Base-by-base conservation (phyloP, 2,797 vertebrate genomes). In the Lophotriccus pileatus region DNA sequence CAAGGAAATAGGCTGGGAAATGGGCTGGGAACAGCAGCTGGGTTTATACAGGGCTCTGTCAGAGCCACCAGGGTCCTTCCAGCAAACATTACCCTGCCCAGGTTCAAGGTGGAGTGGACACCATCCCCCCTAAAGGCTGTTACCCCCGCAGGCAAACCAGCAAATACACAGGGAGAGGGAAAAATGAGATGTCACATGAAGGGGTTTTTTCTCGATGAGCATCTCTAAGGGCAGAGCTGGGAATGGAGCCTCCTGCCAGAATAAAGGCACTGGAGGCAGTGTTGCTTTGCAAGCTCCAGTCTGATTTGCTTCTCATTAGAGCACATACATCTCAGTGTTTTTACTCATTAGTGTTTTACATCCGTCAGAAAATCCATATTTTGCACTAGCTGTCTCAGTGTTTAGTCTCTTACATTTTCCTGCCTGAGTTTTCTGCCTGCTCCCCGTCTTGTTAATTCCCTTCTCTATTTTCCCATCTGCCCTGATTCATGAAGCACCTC, bases 261-360 rank as follows among this genome's bases (percentile, higher is more conserved):
- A 69, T 58, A 34, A 87, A 86, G 81, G 67, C 58, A 36, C 66
- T 37, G 59, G 27, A 49, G 32, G 56, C 69, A 81, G 67, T 21
- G 25, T 4, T 28, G 68, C 77, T 72, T 66, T 89, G 50, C 79
- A 84, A 64, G 47, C 39, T 70, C 23, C 22, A 15, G 39, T 25
- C 69, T 84, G 73, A 52, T 85, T 87, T 95, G 66, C 91, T 88
- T 75, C 94, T 93, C 94, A 87, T 94, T 92, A 89, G 59, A 87
- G 92, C 91, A 82, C 92, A 60, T 59, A 66, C 21, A 20, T 78
- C 82, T 69, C 77, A 9, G 72, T 94, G 76, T 75, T 95, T 96
- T 95, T 70, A 91, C 69, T 94, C 87, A 92, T 93, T 91, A 95
- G 84, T 56, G 80, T 78, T 95, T 90, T 89, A 84, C 83, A 91